Percentiles rank a stretch among this genome's conserved stretches.
These are phyloP conservation scores for Mycteria americana DNA, from an alignment of 2,797 vertebrate genomes.

Conservation along the genomic window DNA sequence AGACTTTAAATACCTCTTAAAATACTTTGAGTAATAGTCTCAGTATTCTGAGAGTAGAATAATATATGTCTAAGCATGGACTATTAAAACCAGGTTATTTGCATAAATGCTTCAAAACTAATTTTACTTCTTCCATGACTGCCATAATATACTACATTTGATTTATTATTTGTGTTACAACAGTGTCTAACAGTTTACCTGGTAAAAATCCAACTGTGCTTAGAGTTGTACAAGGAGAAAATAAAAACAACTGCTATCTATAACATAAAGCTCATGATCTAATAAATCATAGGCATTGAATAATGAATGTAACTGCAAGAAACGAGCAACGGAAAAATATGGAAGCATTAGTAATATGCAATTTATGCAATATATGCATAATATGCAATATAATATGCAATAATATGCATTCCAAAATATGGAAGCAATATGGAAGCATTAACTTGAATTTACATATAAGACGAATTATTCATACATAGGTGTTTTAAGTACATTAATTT, in stretches of 20 bases:
- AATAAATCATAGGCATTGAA: neutral
- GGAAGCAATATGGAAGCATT: accelerated
- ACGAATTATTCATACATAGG: neutral
- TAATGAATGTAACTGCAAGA: neutral
- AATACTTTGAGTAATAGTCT: neutral
- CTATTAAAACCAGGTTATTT: neutral
- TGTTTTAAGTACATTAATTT: neutral
- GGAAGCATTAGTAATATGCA: neutral
- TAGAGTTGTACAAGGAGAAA: neutral
- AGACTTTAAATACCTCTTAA: neutral
- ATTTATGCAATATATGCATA: too few relatives aligned
- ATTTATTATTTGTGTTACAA: neutral
- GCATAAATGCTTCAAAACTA: neutral
- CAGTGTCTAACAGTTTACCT: neutral
- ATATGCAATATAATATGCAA: too few relatives aligned
- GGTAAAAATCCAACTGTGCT: neutral
- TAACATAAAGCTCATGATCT: neutral
- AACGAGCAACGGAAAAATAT: neutral
- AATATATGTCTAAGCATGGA: neutral
- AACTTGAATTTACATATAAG: neutral
- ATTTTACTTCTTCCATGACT: neutral
- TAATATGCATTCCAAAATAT: too few relatives aligned
- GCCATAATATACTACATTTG: neutral
- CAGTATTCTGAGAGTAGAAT: neutral
- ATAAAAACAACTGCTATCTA: neutral